These are phyloP conservation scores for Peromyscus polionotus DNA, from an alignment of 2,113 vertebrate genomes.

Conservation along the genomic window DNA sequence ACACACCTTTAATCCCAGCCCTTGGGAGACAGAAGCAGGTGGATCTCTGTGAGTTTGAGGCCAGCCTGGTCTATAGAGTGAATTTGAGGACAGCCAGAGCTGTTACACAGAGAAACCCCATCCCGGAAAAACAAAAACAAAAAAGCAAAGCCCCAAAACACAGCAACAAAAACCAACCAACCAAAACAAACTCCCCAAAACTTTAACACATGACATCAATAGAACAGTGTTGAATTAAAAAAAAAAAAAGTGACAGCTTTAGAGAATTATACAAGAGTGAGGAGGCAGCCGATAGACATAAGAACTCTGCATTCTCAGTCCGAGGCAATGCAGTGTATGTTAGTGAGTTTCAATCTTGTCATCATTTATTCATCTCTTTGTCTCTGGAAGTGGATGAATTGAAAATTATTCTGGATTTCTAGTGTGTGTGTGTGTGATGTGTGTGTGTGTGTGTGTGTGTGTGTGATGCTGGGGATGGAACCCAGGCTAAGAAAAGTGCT, in stretches of 20 bases:
- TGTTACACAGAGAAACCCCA: not conserved
- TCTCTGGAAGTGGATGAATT: conserved; percentile 6
- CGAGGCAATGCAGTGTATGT: not conserved
- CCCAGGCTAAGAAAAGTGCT: not conserved
- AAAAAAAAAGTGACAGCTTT: not conserved
- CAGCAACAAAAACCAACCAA: not conserved
- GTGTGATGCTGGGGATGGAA: not conserved
- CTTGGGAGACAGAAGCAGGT: not conserved
- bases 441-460: not conserved
- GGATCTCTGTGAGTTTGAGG: not conserved
- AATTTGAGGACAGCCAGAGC: not conserved
- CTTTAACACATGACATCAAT: not conserved
- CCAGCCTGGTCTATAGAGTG: not conserved
- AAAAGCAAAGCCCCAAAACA: not conserved
- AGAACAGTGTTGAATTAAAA: not conserved
- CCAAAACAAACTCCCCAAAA: not conserved
- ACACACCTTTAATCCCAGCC: not conserved
- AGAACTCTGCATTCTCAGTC: not conserved
- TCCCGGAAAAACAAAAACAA: not conserved
- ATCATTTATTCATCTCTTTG: conserved; percentile 10
- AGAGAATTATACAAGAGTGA: not conserved
- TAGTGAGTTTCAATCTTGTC: not conserved
- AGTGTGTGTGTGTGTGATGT: not conserved
- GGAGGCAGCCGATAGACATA: not conserved
- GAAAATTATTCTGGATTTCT: conserved; percentile 10